These are phyloP conservation scores for Petroica traversi DNA, from an alignment of 2,113 vertebrate genomes.

Conservation along the genomic window DNA sequence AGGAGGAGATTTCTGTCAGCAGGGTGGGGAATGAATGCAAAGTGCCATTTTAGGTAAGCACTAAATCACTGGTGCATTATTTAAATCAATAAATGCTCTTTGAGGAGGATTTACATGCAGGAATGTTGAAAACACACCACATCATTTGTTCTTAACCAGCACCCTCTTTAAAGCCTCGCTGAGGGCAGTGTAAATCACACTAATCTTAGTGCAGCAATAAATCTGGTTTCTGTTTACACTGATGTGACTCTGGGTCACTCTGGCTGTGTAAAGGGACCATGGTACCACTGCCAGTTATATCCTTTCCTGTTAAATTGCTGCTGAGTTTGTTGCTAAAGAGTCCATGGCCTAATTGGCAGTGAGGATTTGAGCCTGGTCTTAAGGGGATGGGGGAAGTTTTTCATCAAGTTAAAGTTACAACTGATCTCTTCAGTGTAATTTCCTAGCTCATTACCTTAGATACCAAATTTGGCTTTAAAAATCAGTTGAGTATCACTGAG, in stretches of 20 bases:
- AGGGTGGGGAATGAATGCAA: not conserved
- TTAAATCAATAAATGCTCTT: constrained; percentile 5
- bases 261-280: not conserved
- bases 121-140: not conserved
- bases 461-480: not conserved
- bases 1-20: not conserved
- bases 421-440: not conserved
- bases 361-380: not conserved
- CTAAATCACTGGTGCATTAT: not conserved
- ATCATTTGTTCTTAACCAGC: not conserved
- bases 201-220: not conserved
- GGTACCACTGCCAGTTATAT: not conserved
- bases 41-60: not conserved
- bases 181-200: not conserved
- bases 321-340: not conserved
- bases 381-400: not conserved
- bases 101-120: not conserved
- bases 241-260: not conserved
- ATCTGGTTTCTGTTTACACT: not conserved
- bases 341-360: not conserved
- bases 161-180: not conserved
- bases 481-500: not conserved
- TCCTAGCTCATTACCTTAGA: not conserved
- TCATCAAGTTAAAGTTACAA: not conserved
- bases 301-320: not conserved